A percentile compares a stretch with the other conserved stretches of the same genome.
phyloP scores from a whole-genome alignment of 2,113 vertebrate species.

The Glaucidium brasilianum region DNA sequence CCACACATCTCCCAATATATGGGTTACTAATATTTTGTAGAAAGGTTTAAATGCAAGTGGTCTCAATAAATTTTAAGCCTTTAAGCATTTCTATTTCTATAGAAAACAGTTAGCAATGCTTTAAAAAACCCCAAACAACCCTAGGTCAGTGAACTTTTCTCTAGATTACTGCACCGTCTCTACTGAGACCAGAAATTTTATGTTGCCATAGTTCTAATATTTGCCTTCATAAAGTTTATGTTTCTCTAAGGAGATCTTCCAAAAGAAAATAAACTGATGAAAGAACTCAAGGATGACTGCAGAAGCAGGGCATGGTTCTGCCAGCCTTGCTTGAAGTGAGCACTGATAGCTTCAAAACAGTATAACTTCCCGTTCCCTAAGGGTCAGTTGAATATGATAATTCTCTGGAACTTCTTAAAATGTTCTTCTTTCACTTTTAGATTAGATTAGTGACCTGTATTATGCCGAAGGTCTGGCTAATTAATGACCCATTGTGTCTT shows the following conservation, averaged over 20 bases:
- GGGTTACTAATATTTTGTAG: not conserved
- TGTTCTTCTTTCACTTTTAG: not conserved
- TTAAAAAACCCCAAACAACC: not conserved
- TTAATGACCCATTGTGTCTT: not conserved
- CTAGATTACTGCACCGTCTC: not conserved
- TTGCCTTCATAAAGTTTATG: not conserved
- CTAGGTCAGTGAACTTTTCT: not conserved
- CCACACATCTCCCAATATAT: rapidly evolving
- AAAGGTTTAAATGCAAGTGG: not conserved
- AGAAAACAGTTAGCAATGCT: not conserved
- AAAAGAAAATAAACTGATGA: not conserved
- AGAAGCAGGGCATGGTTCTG: not conserved
- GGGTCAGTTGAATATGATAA: not conserved
- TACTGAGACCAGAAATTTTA: not conserved
- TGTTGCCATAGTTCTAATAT: not conserved
- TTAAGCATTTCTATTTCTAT: not conserved
- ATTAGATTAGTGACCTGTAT: not conserved
- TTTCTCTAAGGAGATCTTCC: not conserved
- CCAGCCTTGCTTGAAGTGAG: not conserved
- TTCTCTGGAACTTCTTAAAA: not conserved
- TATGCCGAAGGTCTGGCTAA: not conserved
- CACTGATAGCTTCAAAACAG: not conserved
- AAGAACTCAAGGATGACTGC: not conserved
- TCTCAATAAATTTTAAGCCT: not conserved
- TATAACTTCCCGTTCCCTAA: not conserved